Evolutionary conservation across 2,888 invertebrate genomes (phyloP), one percentile per base, ranked within the genome.

Genomic region (Pristionchus entomophagus): DNA sequence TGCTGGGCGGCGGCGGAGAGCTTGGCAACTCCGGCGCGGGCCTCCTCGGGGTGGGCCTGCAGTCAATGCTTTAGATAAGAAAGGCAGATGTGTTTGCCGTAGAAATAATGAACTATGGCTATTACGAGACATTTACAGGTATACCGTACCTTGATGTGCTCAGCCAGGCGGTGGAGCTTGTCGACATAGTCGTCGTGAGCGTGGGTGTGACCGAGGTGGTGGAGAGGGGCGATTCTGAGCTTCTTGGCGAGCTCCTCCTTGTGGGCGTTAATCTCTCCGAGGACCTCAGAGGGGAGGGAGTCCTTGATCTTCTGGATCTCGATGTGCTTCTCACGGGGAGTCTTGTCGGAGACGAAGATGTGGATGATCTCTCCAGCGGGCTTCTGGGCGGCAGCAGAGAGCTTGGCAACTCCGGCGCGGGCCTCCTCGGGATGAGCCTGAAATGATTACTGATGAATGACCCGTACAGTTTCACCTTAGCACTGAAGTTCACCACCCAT

Each of bases 391-490:
- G 73, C 73, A n/a, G 38, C 12, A 29, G 73, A 73, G 73, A 73
- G 73, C 38, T 35, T 73, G 41, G 17, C n/a, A 19, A 73, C 38
- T 19, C 38, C 19, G 41, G 73, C 73, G 10, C 26, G 22, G 5
- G 73, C 73, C 73, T 73, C 73, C 38, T 73, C 73, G 73, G 41
- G 73, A 41, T 73, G 73, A 32, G 73, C 73, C 73, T 73, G n/a
- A 8, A 73, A 73, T 29, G n/a, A n/a, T n/a, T 49, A 49, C 10
- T 49, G 49, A 49, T 49, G 49, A 49, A 17, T 12, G n/a, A n/a
- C 8, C 8, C 10, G 49, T 49, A 49, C 10, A 49, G 49, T 49
- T 12, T 49, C 17, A 12, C 49, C 49, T 17, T 49, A 17, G 49
- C 49, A 12, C 17, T 49, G 17, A 49, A 49, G 17, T 8, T 17